phyloP scores from a whole-genome alignment of 2,888 invertebrate genomes.

The Anaspis maculata region DNA sequence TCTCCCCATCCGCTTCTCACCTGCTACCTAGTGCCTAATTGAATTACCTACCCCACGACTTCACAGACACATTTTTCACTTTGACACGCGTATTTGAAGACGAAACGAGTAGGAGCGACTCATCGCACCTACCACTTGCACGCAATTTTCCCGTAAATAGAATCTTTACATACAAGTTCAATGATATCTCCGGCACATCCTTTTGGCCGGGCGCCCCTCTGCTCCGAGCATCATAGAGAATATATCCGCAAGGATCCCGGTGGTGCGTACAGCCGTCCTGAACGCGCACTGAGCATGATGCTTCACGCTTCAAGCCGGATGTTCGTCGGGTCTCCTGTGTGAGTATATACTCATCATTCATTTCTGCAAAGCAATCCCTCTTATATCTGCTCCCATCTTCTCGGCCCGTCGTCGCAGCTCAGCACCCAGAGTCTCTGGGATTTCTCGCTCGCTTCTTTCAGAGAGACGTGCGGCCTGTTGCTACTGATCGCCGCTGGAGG shows the following conservation, averaged over 20 bases:
- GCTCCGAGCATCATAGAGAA: no score
- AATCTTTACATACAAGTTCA: slow-evolving; percentile 25
- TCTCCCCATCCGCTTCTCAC: no score
- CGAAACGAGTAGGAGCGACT: no score
- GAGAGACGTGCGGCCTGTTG: slow-evolving; percentile 7
- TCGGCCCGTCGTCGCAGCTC: slow-evolving; percentile 6
- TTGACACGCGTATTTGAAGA: no score
- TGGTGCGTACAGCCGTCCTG: slow-evolving; percentile 20
- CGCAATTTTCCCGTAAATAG: slow-evolving; percentile 19
- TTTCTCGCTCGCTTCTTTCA: not conserved
- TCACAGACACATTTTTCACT: no score
- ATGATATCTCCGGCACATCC: slow-evolving; percentile 24
- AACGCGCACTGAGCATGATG: no score
- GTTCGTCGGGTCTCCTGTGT: slow-evolving; percentile 18
- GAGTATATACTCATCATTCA: slow-evolving; percentile 32
- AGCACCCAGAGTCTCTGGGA: not conserved
- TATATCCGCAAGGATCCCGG: no score
- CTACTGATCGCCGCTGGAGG: slow-evolving; percentile 18
- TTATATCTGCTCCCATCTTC: slow-evolving; percentile 26
- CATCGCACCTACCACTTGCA: no score
- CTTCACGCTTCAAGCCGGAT: no score
- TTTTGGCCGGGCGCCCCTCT: no score
- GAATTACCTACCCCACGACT: no score
- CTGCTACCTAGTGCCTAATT: no score
- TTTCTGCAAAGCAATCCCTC: slow-evolving; percentile 31